These are phyloP conservation scores for Leptoclinus maculatus DNA, from an alignment of 2,797 vertebrate species.

Conservation along the genomic window DNA sequence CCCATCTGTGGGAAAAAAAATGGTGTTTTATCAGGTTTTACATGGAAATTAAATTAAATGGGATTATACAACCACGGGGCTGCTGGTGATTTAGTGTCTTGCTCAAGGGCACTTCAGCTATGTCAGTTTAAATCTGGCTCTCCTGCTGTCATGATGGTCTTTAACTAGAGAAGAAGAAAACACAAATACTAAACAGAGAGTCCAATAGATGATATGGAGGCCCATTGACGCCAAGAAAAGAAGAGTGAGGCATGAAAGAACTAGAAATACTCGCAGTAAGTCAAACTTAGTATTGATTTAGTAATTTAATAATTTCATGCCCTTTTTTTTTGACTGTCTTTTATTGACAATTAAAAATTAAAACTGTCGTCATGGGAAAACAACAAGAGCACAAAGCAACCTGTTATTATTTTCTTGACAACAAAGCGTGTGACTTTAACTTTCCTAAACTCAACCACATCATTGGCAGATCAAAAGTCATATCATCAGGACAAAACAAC, in stretches of 20 bases:
- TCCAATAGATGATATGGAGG: neutral
- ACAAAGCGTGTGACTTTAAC: neutral
- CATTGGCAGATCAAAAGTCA: neutral
- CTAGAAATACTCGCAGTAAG: neutral
- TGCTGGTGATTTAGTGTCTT: neutral
- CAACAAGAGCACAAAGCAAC: too few relatives aligned
- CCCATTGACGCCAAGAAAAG: neutral
- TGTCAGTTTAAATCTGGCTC: neutral
- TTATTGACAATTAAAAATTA: neutral
- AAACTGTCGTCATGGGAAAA: too few relatives aligned
- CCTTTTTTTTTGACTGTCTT: too few relatives aligned
- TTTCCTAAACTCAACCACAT: neutral
- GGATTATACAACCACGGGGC: neutral
- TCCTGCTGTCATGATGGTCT: neutral
- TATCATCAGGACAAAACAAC: neutral
- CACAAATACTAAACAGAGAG: neutral
- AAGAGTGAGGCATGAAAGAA: neutral
- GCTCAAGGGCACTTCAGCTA: neutral
- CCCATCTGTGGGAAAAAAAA: neutral
- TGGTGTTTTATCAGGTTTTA: neutral
- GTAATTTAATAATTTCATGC: neutral
- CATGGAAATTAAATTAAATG: neutral
- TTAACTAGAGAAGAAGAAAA: neutral
- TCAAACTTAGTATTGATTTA: neutral
- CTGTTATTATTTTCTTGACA: too few relatives aligned